Evolutionary conservation across 2,113 vertebrate species (phyloP).

Genomic region (Sciurus niger): DNA sequence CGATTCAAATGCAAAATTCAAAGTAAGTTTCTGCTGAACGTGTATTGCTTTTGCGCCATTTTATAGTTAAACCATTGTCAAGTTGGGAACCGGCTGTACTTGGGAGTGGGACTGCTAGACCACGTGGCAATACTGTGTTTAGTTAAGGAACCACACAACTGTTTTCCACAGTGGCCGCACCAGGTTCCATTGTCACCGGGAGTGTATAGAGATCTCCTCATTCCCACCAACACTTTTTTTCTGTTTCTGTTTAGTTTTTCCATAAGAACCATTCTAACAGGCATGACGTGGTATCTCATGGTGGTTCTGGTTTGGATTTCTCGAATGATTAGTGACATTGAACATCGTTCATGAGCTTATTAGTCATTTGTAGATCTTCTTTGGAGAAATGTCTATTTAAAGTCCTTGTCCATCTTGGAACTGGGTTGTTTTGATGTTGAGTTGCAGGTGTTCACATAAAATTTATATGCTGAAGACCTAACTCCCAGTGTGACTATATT

Average conservation of each 20-base stretch:
- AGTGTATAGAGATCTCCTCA: not conserved
- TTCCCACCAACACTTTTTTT: not conserved
- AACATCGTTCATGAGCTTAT: no score
- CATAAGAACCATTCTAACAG: not conserved
- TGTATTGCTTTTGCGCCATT: not conserved
- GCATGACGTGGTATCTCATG: not conserved
- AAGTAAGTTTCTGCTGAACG: no score
- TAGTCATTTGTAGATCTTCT: no score
- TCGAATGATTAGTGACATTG: not conserved
- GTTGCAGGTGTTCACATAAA: not conserved
- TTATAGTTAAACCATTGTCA: not conserved
- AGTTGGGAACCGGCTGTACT: not conserved
- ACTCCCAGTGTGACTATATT: not conserved
- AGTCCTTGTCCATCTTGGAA: not conserved
- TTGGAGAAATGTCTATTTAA: not conserved
- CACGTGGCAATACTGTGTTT: not conserved
- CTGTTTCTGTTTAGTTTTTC: not conserved
- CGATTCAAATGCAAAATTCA: no score
- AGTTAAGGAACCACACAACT: no score
- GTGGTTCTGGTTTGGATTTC: not conserved
- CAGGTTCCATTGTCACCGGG: not conserved
- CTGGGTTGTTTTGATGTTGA: not conserved
- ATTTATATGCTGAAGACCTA: not conserved
- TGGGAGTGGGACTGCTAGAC: not conserved
- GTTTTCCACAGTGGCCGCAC: not conserved